Conservation (phyloP, 2,797 vertebrate genomes). For the Lepilemur septentrionalis region DNA sequence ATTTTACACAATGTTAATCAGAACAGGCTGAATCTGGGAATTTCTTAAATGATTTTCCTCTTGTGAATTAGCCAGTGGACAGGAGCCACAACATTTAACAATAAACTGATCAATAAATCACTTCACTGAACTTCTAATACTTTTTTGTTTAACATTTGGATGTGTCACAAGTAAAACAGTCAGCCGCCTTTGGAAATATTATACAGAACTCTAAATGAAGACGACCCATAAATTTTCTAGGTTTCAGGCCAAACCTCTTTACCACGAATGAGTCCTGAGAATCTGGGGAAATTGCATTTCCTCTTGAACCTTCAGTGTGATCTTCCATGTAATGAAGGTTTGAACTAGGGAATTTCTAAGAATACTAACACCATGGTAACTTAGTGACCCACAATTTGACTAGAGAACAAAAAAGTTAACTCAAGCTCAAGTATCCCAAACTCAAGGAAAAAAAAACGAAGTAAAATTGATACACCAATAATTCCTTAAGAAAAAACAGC, state of each 20-base stretch:
- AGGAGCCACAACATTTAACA: neutral
- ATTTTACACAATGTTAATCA: neutral
- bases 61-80: neutral
- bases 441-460: neutral
- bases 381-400: neutral
- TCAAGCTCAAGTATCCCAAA: neutral
- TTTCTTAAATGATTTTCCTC: conserved; percentile 39
- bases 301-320: neutral
- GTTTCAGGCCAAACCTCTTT: neutral
- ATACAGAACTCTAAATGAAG: neutral
- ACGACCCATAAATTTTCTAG: neutral
- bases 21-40: neutral
- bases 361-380: neutral
- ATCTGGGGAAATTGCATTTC: neutral
- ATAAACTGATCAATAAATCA: neutral
- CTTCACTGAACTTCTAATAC: neutral
- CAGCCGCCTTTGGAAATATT: neutral
- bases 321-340: neutral
- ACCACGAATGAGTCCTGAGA: neutral
- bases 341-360: neutral
- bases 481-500: conserved; percentile 19
- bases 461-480: neutral
- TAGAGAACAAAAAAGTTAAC: conserved; percentile 3
- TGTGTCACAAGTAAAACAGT: neutral
- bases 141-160: neutral